phyloP scores from a whole-genome alignment of 2,113 vertebrate species.

The Callipepla squamata region DNA sequence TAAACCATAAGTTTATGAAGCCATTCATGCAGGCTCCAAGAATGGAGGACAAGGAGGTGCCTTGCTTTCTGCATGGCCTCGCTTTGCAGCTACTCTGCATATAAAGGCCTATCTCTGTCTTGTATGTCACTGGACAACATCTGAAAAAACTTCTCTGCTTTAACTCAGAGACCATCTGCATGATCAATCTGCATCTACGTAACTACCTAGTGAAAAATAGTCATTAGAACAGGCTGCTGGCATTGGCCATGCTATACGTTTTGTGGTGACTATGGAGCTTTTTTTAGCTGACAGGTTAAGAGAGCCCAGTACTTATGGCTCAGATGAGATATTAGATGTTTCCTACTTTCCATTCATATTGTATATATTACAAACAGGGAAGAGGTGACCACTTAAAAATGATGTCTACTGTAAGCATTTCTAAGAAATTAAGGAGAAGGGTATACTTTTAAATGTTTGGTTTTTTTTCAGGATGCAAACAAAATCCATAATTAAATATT shows the following conservation, averaged over 20 bases:
- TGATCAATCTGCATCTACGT: not conserved
- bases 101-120: not conserved
- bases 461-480: not conserved
- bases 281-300: not conserved
- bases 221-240: not conserved
- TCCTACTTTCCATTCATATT: not conserved
- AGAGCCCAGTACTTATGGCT: not conserved
- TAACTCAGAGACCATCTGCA: not conserved
- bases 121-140: not conserved
- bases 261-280: not conserved
- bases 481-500: constrained; percentile 24
- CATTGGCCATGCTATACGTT: not conserved
- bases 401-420: not conserved
- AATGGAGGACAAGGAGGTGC: not conserved
- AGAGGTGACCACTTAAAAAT: not conserved
- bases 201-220: not conserved
- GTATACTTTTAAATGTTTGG: not conserved
- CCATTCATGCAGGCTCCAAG: not conserved
- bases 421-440: not conserved
- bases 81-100: fast-evolving
- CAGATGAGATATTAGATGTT: not conserved
- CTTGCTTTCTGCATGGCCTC: not conserved
- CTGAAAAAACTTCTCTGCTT: not conserved
- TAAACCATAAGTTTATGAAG: not conserved
- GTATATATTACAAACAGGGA: not conserved